phyloP scores from a whole-genome alignment of 1,140 invertebrate species.

The Metopolophium dirhodum region DNA sequence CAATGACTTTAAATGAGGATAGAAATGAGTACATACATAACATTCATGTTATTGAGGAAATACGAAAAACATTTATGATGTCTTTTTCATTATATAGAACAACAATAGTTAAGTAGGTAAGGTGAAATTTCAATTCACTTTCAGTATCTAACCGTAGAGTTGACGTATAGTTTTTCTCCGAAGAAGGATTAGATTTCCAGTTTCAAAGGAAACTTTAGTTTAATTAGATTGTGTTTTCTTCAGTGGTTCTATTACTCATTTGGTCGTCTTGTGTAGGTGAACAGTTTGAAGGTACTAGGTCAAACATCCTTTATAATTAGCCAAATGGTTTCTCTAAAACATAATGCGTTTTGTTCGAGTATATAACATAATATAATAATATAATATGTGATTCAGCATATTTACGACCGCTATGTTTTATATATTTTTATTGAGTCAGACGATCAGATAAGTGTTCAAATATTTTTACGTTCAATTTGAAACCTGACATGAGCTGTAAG shows the following conservation, averaged over 20 bases:
- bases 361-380: no score
- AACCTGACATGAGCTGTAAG: no score
- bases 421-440: no score
- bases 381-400: neutral
- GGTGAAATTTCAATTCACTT: neutral
- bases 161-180: neutral
- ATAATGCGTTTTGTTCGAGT: neutral
- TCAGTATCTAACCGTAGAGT: neutral
- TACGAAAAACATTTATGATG: neutral
- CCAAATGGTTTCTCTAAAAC: neutral
- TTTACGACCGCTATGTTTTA: neutral
- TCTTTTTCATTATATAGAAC: neutral
- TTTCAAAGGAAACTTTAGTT: neutral
- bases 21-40: neutral
- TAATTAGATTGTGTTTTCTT: neutral
- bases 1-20: neutral
- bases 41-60: neutral
- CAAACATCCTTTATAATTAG: neutral
- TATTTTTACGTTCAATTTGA: no score
- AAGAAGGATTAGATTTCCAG: neutral
- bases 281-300: neutral
- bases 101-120: neutral
- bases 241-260: neutral
- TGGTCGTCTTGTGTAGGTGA: neutral
- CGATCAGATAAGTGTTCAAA: no score